A percentile compares a stretch with the other conserved stretches of the same genome.
Conservation (phyloP, 2,113 vertebrate genomes). For the Numenius arquata region DNA sequence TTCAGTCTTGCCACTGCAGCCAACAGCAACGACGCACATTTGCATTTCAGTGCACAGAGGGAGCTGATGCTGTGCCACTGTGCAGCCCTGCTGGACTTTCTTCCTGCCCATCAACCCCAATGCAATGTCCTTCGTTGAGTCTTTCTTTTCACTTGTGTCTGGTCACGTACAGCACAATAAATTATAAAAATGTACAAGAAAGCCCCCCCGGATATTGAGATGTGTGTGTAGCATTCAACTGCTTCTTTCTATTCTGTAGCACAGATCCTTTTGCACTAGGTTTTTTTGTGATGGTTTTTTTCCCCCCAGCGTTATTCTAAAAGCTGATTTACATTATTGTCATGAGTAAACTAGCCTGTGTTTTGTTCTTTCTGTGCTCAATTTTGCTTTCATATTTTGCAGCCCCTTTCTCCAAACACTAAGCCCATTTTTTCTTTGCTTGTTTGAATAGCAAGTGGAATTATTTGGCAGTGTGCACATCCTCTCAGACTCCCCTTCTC, state of each 20-base stretch:
- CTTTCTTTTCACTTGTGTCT: neutral
- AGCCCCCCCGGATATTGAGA: neutral
- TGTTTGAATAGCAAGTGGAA: slow-evolving; percentile 46
- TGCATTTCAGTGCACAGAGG: slow-evolving; percentile 12
- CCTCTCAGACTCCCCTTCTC: slow-evolving; percentile 37
- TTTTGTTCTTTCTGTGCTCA: neutral
- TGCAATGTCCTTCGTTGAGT: neutral
- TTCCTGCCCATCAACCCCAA: neutral
- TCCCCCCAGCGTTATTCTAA: neutral
- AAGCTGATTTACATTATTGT: neutral
- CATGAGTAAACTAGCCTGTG: neutral
- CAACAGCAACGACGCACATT: neutral
- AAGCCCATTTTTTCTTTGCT: neutral
- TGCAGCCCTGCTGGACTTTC: neutral
- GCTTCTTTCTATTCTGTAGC: neutral
- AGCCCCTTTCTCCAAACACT: neutral
- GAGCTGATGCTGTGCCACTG: neutral
- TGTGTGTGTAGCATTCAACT: neutral
- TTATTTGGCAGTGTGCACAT: slow-evolving; percentile 45
- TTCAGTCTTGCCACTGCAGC: slow-evolving; percentile 53
- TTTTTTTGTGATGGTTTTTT: neutral
- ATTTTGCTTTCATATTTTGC: slow-evolving; percentile 17
- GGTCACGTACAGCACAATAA: neutral
- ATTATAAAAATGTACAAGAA: neutral
- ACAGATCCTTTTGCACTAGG: neutral